phyloP scores from a whole-genome alignment of 2,113 vertebrate genomes.

The Chionis minor region DNA sequence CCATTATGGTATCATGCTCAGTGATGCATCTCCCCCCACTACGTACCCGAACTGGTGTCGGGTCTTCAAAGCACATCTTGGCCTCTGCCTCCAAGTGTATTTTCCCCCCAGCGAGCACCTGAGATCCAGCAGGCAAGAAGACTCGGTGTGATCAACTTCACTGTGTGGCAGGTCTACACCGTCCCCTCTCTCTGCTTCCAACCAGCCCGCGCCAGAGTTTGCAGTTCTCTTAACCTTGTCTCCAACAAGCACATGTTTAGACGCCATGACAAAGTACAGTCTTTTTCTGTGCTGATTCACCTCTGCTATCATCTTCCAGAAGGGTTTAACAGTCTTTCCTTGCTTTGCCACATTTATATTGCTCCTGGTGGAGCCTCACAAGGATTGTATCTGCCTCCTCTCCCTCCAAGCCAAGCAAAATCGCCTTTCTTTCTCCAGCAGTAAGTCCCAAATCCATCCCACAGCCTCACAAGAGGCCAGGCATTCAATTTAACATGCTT shows the following conservation, averaged over 20 bases:
- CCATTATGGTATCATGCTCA: not conserved
- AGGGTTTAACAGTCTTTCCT: not conserved
- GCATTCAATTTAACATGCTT: not conserved
- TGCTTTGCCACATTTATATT: not conserved
- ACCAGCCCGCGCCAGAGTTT: not conserved
- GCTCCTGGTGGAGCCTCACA: not conserved
- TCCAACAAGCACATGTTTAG: not conserved
- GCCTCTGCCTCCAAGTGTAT: not conserved
- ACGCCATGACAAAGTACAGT: not conserved
- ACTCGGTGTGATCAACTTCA: not conserved
- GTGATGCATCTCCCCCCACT: not conserved
- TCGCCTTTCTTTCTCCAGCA: not conserved
- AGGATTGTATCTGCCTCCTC: not conserved
- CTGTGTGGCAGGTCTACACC: not conserved
- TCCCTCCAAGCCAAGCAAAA: fast-evolving
- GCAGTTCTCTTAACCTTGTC: not conserved
- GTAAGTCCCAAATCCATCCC: not conserved
- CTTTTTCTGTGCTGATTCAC: not conserved
- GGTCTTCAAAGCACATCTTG: not conserved
- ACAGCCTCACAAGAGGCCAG: not conserved
- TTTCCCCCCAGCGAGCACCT: not conserved
- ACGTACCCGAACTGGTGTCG: fast-evolving
- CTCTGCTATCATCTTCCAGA: not conserved
- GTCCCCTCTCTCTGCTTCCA: not conserved
- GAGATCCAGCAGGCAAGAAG: not conserved